Base-by-base conservation (phyloP, 2,797 vertebrate species). In the Sebastes iracundus region DNA sequence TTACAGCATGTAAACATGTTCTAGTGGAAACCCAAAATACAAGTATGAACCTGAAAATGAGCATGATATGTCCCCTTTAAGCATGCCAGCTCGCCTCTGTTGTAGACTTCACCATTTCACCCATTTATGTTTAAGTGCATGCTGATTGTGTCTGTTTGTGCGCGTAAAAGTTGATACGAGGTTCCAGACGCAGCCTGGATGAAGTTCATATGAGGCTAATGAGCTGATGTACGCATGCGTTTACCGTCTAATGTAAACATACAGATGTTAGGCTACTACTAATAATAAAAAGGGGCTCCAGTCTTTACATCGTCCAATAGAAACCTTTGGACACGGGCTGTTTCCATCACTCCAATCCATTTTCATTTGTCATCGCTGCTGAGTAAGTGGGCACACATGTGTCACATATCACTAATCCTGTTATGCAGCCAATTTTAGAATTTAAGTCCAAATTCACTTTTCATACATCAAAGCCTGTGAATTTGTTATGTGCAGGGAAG, bases 311-410 rank as follows among this genome's bases (percentile, higher is more conserved):
- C 16, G 74, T 68, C 72, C 83, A 75, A 38, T 71, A 73, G 72
- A 86, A 85, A 82, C 55, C 81, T 79, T 80, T 83, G 81, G 89
- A 91, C 89, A 88, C 84, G 83, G 84, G 53, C 80, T 85, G 64
- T 90, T 91, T 89, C 80, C 81, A 73, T 66, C 87, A 75, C 56
- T 80, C 60, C 74, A 74, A 81, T 82, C 66, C 81, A 83, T 82
- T 87, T 82, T 72, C 82, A 90, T 88, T 87, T 91, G 87, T 90
- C 90, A 86, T 85, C 77, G 60, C 81, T 79, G 79, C 67, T 18
- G 75, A 71, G 76, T 81, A 67, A 89, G 69, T 82, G 82, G 75
- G 52, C 35, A 38, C 80, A 78, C 80, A 80, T 69, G 81, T 88
- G 82, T 77, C 79, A 83, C 86, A 81, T 70, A 68, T 70, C 78